These are phyloP conservation scores for Epinephelus coioides DNA, from an alignment of 2,797 vertebrate species.

Conservation along the genomic window DNA sequence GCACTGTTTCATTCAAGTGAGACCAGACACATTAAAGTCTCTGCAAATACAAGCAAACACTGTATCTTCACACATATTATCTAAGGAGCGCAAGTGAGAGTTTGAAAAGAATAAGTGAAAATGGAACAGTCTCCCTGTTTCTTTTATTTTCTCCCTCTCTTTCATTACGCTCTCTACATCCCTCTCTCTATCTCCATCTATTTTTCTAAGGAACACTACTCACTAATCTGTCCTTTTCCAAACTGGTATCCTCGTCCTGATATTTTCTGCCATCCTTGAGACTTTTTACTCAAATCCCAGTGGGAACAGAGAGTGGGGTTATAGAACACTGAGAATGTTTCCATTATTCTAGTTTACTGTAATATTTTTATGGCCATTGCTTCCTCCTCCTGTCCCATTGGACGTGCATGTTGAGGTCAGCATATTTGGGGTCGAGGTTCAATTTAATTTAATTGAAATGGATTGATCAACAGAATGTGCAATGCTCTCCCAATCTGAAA, in stretches of 20 bases:
- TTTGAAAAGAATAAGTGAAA: constrained; percentile 19
- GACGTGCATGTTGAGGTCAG: not conserved
- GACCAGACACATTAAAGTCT: constrained; percentile 1
- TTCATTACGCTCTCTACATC: not conserved
- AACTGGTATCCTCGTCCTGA: not conserved
- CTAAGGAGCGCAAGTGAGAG: not conserved
- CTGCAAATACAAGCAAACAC: constrained; percentile 17
- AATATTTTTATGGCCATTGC: not conserved
- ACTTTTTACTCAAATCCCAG: not conserved
- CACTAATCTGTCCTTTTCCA: not conserved
- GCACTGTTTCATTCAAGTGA: not conserved
- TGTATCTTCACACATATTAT: constrained; percentile 5
- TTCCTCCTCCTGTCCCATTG: not conserved
- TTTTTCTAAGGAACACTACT: constrained; percentile 8
- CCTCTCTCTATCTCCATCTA: not conserved
- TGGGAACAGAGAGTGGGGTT: not conserved
- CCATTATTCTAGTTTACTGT: not conserved
- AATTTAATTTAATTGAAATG: too few species aligned
- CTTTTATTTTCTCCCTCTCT: not conserved
- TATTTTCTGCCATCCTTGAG: not conserved
- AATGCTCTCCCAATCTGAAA: not conserved
- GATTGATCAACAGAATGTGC: not conserved
- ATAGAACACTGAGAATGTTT: not conserved
- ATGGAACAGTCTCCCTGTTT: not conserved
- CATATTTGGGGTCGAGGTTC: not conserved